Evolutionary conservation across 2,113 vertebrate species (phyloP), one percentile per base, ranked within the genome.

Genomic region (Tretioscincus oriximinensis): DNA sequence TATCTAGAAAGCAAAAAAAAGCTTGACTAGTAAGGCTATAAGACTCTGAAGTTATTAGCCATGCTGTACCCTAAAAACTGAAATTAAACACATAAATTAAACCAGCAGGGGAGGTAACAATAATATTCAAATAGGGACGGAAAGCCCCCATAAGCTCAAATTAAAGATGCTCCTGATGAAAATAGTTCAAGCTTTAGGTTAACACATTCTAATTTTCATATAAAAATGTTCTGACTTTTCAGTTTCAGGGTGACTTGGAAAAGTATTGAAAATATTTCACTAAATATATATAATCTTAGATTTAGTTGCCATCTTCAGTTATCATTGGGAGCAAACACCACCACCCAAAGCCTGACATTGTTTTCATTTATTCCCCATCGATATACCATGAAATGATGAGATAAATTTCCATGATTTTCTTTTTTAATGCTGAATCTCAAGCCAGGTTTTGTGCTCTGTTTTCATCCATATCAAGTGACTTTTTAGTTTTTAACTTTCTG

Each of bases 41-140:
- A 75, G 92, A 83, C 90, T 94, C 86, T 90, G 88, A 87, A 92
- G 87, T 88, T 93, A 95, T 95, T 95, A 94, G 85, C 90, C 89
- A 91, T 89, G 93, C 92, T 95, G 92, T 83, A 89, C 84, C 85
- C 84, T 91, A 88, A 82, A 93, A 94, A 92, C 85, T 82, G 93
- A 95, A 95, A 95, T 95, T 95, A 95, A 95, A 93, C 88, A 85
- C 88, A 95, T 94, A 95, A 94, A 95, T 95, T 94, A 95, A 94
- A 94, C 61, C 90, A 94, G 92, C 85, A 2, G 93, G 92, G 76
- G 82, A 86, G 89, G 90, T 92, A 90, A 94, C 18, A 18, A 58
- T 89, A 92, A 83, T 86, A 81, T 78, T 90, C 84, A 77, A 86
- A 90, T 93, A 47, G 65, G 83, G 88, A 75, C 45, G 84, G 84